Base-by-base conservation (phyloP, 2,113 vertebrate genomes). In the Ceuthmochares aereus region DNA sequence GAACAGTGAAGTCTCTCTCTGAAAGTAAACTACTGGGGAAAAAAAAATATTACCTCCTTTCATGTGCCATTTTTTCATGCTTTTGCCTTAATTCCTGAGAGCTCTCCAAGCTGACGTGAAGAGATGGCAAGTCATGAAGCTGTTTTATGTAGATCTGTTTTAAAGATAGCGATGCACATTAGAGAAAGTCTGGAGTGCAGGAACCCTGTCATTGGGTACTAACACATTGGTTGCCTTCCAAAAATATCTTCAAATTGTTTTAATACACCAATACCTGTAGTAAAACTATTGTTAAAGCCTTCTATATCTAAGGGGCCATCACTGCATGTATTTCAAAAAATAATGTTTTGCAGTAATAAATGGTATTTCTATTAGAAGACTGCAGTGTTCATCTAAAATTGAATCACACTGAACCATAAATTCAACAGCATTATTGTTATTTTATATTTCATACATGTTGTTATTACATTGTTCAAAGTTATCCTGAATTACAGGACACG, bases 71-170 rank as follows among this genome's bases (percentile, higher is more conserved):
- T 47, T 59, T 79, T 90, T 94, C 97, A 59, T 70, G 95, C 16
- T 97, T 97, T 76, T 97, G 97, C 87, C 95, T 94, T 22, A 95
- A 76, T 74, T 98, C 98, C 73, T 97, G 97, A 56, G 98, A 96
- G 60, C 93, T 98, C 76, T 99, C 99, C 94, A 99, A 96, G 95
- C 95, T 98, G 86, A 98, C 62, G 70, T 98, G 98, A 64, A 99
- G 96, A 91, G 99, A 98, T 78, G 99, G 98, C 51, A 99, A 97
- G 86, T 99, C 98, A 62, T 90, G 97, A 70, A 98, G 98, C 95
- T 99, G 99, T 89, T 98, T 99, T 55, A 98, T 85, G 66, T 98
- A 99, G 86, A 99, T 98, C 99, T 99, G 96, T 58, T 22, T 55
- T n/a, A 14, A 27, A 94, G 90, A 96, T 6, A 97, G 85, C 9